Evolutionary conservation across 2,888 invertebrate genomes (phyloP), one percentile per base, ranked within the genome.

Genomic region (Cephus pulcher): DNA sequence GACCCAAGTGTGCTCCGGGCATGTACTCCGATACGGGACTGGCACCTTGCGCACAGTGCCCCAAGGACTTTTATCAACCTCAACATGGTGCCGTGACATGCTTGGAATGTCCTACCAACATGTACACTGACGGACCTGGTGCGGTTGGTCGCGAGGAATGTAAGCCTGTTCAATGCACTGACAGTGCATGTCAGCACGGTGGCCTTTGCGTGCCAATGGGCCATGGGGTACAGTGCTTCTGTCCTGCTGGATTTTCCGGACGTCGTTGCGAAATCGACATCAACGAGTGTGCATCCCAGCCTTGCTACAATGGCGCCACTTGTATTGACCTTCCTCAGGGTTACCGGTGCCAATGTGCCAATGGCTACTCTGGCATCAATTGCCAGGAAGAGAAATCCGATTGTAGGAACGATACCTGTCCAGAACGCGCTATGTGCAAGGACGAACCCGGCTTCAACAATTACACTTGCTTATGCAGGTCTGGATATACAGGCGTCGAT

Each of bases 371-470:
- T 12, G 98, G 98, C n/a, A 95, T 97, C 68, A 98, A 98, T 89
- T 99, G 99, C 89, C 98, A 99, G 92, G 97, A 98, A 89, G 98
- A 98, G 91, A 94, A 95, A 86, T 96, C 96, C 30, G 98, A 98
- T 87, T 98, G 98, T 89, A 93, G 93, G 84, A 96, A 96, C 88
- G 96, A 97, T 81, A 97, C 98, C 0, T 99, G 99, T 86, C 97
- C 98, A 1, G 98, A 98, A 89, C 94, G 98, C 87, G 98, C 98
- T 4, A 98, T 98, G 97, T 99, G 99, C 92, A 98, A 98, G 92
- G 98, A 99, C 91, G 97, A 96, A 92, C 98, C 96, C 33, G 97
- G 96, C 80, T 95, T 94, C 85, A 97, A 96, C 86, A 98, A 98
- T 88, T 96, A 95, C 87, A 97, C 98, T 1, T 99, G 99, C 89